Evolutionary conservation across 1,140 invertebrate genomes (phyloP), one percentile per base, ranked within the genome.

Genomic region (Nephotettix cincticeps): DNA sequence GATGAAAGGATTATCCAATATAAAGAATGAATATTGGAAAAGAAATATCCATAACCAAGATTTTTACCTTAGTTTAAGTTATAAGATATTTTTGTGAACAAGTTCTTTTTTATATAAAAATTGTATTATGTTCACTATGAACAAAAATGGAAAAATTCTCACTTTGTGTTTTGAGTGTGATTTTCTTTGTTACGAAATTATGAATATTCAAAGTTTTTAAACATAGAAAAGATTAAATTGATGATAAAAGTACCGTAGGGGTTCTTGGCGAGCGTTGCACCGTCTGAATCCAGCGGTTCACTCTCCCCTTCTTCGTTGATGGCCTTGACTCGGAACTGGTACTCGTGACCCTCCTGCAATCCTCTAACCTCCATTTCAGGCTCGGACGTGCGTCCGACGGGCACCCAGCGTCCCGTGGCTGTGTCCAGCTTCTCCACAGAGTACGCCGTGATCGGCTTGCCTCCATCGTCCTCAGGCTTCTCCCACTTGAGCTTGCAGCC

Each of bases 231-330:
- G 32, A 56, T 51, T 4, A 21, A 71, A 9, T 43, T 56, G 58
- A 72, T 27, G 0, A 67, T 29, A 56, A 45, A 71, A 79, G 84
- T 80, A 93, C 91, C 94, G 80, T 91, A 99, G 77, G 96, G 96
- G 87, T 98, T 98, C 83, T 98, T 99, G 40, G 96, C 96, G 23
- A 90, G 78, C 45, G 91, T 94, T 0, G 90, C 83, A 78, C 90
- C 88, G 45, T 95, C 94, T 14, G 96, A 95, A 76, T 93, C 91
- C 58, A 99, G 79, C 23, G 96, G 95, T 77, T 99, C 97, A 25
- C 96, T 97, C 83, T 97, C 95, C 1, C 98, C 98, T 84, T 99
- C 96, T 64, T 96, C 94, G 78, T 99, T 99, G 54, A 99, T 88
- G n/a, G 98, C 97, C 79, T 93, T 97, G 0, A 99, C 96, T 74